A percentile compares a stretch with the other conserved stretches of the same genome.
phyloP scores from a whole-genome alignment of 2,797 vertebrate species.

The Nyctibius grandis region DNA sequence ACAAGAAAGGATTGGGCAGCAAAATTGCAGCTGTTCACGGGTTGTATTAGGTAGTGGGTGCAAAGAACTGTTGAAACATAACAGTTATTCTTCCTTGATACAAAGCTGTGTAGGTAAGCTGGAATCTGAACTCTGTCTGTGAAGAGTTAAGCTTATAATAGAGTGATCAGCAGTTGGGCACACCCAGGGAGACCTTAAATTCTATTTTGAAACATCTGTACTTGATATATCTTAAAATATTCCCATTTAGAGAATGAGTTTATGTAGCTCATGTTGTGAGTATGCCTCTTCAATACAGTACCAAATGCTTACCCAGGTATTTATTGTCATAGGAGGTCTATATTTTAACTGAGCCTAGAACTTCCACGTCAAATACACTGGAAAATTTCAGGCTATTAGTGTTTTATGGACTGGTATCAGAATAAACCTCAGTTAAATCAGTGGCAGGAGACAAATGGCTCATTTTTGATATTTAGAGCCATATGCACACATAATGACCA shows the following conservation, averaged over 20 bases:
- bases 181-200: conserved; percentile 82
- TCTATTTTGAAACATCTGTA: conserved; percentile 82
- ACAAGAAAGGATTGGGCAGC: conserved; percentile 82
- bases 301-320: conserved; percentile 73
- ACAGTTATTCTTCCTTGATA: conserved; percentile 86
- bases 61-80: conserved; percentile 84
- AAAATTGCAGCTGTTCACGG: conserved; percentile 91
- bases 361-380: neutral
- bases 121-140: conserved; percentile 77
- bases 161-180: conserved; percentile 76
- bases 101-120: conserved; percentile 83
- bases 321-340: conserved; percentile 62
- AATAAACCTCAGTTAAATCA: conserved; percentile 4
- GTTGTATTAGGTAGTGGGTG: conserved; percentile 83
- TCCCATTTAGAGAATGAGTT: conserved; percentile 83
- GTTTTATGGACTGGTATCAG: neutral
- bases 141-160: conserved; percentile 75
- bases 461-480: neutral
- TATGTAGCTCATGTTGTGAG: conserved; percentile 80
- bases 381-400: neutral
- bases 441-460: neutral
- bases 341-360: conserved; percentile 54
- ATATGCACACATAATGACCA: neutral
- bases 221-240: conserved; percentile 79
- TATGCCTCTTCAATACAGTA: conserved; percentile 72